phyloP scores from a whole-genome alignment of 2,113 vertebrate species.

The Budorcas taxicolor region DNA sequence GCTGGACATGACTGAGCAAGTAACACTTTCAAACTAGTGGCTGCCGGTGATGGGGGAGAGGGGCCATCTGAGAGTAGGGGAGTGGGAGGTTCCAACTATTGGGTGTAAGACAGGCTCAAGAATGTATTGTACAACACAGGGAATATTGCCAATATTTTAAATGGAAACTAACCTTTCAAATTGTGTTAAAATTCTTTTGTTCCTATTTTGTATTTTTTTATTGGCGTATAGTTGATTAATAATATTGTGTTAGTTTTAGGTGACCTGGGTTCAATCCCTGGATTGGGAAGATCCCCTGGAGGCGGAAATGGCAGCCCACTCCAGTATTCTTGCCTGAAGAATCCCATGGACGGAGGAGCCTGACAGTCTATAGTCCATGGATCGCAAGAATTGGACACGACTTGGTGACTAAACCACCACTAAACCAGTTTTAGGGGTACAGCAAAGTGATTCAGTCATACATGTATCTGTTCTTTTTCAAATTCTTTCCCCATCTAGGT shows the following conservation, averaged over 20 bases:
- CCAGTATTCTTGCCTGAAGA: background rate
- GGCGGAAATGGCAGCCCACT: background rate
- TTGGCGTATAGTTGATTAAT: background rate
- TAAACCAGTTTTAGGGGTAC: background rate
- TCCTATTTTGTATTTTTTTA: background rate
- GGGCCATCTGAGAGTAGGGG: background rate
- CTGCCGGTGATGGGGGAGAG: background rate
- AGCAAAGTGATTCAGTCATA: background rate
- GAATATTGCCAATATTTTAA: background rate
- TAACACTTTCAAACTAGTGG: background rate
- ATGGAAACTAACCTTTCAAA: background rate
- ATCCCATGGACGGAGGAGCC: background rate
- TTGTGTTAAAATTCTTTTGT: background rate
- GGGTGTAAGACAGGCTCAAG: background rate
- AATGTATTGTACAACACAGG: background rate
- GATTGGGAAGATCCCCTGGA: background rate
- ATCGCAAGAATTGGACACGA: fast-evolving
- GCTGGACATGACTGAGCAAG: background rate
- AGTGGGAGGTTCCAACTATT: background rate
- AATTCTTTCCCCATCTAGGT: background rate
- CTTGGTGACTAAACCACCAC: background rate
- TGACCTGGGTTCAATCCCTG: background rate
- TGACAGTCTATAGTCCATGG: background rate
- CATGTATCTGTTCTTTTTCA: background rate
- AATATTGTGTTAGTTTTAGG: background rate